Evolutionary conservation across 2,797 vertebrate genomes (phyloP).

Genomic region (Oceanodroma leucorhoa): DNA sequence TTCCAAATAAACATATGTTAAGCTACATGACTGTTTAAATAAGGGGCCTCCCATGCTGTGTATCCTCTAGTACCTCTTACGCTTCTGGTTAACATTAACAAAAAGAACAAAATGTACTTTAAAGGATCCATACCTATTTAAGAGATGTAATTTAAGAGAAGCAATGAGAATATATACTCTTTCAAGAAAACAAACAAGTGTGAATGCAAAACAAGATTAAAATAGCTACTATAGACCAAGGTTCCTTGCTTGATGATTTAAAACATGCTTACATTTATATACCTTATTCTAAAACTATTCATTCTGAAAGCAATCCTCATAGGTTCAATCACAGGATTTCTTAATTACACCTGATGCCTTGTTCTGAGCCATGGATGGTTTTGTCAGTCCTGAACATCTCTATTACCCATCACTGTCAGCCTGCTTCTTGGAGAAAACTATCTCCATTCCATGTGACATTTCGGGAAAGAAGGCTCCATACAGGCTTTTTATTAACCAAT

Average conservation of each 20-base stretch:
- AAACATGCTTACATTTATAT: not conserved
- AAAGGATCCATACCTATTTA: not conserved
- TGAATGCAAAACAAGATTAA: not conserved
- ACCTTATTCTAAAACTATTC: not conserved
- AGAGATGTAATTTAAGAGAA: not conserved
- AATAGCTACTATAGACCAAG: not conserved
- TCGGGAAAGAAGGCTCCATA: not conserved
- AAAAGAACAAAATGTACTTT: not conserved
- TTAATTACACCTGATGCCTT: not conserved
- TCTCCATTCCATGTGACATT: not conserved
- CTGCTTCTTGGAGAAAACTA: not conserved
- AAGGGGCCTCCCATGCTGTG: not conserved
- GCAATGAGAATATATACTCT: not conserved
- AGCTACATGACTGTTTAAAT: not conserved
- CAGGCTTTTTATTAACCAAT: not conserved
- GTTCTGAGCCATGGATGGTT: not conserved
- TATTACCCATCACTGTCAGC: not conserved
- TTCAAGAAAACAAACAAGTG: not conserved
- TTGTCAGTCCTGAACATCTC: not conserved
- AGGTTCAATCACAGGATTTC: not conserved
- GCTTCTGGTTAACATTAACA: not conserved
- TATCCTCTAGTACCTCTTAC: not conserved
- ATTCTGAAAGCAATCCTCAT: not conserved
- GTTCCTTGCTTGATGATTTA: not conserved
- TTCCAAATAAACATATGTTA: not conserved